Evolutionary conservation across 2,797 vertebrate species (phyloP), one percentile per base, ranked within the genome.

Genomic region (Selene dorsalis): DNA sequence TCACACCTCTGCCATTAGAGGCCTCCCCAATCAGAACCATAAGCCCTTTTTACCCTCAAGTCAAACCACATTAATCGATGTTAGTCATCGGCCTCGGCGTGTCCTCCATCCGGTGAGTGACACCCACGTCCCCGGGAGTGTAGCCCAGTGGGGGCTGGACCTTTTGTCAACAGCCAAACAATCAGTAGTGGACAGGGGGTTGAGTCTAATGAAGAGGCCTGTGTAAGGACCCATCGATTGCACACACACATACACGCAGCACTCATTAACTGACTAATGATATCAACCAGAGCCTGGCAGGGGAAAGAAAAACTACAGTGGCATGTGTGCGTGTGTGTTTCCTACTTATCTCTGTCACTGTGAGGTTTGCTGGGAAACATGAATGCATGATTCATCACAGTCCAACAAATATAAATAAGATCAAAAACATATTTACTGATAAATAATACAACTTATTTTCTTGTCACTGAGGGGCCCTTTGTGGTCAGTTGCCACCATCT

Each of bases 231-330:
- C 57, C 22, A 86, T 91, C 70, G 80, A 93, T 93, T 85, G 61
- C 45, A 43, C 41, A 43, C 12, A 43, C 41, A 16, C 41, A 43
- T 14, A 79, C 67, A 62, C 63, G n/a, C 69, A 3, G 47, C 76
- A 68, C 85, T 93, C 90, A 93, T 93, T 94, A 93, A 76, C 77
- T 61, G 57, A 73, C 76, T 91, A 93, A 92, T 89, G 91, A 91
- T 85, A 89, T 84, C 67, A 87, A 79, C 62, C 11, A 2, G 72
- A 68, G 82, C 20, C 48, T 78, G 80, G 81, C 77, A 60, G 53
- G 45, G 50, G 48, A 2, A 5, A 66, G 79, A 81, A 78, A 75
- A 86, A 79, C 75, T 65, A 41, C 18, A 2, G 69, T 0, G 30
- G 55, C 43, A 1, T 35, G 32, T 35, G 32, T 32, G 11, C 20